Conservation (phyloP, 2,113 vertebrate genomes). For the Phoxinus phoxinus region DNA sequence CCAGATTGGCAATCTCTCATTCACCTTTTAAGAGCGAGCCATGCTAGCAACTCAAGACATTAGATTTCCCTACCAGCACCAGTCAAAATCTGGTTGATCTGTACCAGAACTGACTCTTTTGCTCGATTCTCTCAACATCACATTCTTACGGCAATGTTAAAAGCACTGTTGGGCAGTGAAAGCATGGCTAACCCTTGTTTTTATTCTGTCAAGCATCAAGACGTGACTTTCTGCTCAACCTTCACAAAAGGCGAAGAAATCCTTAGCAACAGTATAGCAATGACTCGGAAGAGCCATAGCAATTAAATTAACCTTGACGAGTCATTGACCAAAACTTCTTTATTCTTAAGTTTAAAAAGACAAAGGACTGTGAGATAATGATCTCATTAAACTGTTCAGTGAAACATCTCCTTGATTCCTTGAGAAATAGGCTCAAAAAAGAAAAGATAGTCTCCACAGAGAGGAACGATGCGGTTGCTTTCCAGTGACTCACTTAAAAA, state of each 20-base stretch:
- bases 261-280: conserved; percentile 70
- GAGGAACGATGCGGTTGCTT: conserved; percentile 38
- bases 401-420: conserved; percentile 46
- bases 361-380: conserved; percentile 68
- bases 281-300: conserved; percentile 69
- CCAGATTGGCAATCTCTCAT: conserved; percentile 31
- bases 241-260: conserved; percentile 63
- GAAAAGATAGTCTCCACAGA: background rate
- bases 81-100: background rate
- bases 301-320: conserved; percentile 77
- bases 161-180: background rate
- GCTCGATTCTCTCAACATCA: background rate
- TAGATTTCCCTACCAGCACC: conserved; percentile 60
- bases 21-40: conserved; percentile 30
- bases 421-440: conserved; percentile 52
- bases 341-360: conserved; percentile 51
- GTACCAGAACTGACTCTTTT: conserved; percentile 19
- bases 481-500: conserved; percentile 50
- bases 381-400: conserved; percentile 71
- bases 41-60: conserved; percentile 51
- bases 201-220: conserved; percentile 8
- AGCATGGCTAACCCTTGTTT: background rate
- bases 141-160: background rate
- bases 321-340: conserved; percentile 64
- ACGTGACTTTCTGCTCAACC: background rate